Evolutionary conservation across 2,113 vertebrate species (phyloP).

Genomic region (Hydrochoerus hydrochaeris): DNA sequence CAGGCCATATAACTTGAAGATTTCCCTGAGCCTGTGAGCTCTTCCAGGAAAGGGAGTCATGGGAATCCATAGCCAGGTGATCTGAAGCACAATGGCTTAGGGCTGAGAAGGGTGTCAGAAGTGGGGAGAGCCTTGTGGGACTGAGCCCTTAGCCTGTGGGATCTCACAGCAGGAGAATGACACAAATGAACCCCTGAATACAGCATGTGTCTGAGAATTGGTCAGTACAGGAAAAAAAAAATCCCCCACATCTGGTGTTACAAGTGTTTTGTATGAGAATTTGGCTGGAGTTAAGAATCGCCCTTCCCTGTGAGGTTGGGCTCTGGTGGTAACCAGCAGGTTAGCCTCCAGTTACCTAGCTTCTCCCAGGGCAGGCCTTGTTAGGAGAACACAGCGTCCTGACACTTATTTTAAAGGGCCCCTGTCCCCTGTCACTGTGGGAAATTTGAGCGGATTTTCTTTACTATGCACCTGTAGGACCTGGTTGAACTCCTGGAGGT

Average conservation of each 20-base stretch:
- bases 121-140: not conserved
- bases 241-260: not conserved
- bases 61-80: not conserved
- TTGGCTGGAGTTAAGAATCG: too few species aligned
- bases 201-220: not conserved
- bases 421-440: not conserved
- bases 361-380: too few species aligned
- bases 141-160: not conserved
- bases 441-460: not conserved
- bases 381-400: not conserved
- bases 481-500: not conserved
- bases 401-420: not conserved
- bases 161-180: not conserved
- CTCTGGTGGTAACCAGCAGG: too few species aligned
- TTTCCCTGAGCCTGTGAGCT: not conserved
- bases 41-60: not conserved
- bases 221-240: not conserved
- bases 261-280: not conserved
- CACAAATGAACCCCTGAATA: not conserved
- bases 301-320: too few species aligned
- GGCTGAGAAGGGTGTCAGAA: not conserved
- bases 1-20: not conserved
- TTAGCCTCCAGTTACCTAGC: too few species aligned
- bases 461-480: too few species aligned
- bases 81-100: not conserved